A percentile compares a stretch with the other conserved stretches of the same genome.
These are phyloP conservation scores for Helleia helle DNA, from an alignment of 2,888 invertebrate genomes.

Conservation along the genomic window DNA sequence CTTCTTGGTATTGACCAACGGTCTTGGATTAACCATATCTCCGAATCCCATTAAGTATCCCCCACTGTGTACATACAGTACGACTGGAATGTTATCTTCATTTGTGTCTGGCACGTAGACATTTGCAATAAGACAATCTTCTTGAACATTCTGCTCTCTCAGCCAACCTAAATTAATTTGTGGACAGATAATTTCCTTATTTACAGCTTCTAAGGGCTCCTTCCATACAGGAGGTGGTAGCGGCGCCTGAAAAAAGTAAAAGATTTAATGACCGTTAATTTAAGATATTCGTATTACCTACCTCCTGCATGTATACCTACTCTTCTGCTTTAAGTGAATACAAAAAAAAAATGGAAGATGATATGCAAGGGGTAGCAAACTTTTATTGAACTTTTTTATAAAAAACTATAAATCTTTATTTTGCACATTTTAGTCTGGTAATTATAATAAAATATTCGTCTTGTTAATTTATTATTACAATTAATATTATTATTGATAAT, in stretches of 20 bases:
- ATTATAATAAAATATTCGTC: too few species aligned
- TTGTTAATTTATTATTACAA: too few species aligned
- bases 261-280: background rate
- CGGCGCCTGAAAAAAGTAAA: constrained; percentile 28
- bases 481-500: too few species aligned
- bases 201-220: constrained; percentile 26
- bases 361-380: too few species aligned
- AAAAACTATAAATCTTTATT: too few species aligned
- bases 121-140: constrained; percentile 27
- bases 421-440: too few species aligned
- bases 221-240: constrained; percentile 30
- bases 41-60: constrained; percentile 42
- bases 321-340: too few species aligned
- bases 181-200: constrained; percentile 28
- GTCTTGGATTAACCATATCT: constrained; percentile 23
- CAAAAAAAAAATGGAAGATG: too few species aligned
- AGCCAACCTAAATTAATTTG: constrained; percentile 16
- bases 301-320: too few species aligned
- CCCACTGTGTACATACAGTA: constrained; percentile 55
- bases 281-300: too few species aligned
- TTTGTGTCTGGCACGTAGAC: constrained; percentile 25
- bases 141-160: constrained; percentile 5
- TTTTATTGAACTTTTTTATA: too few species aligned
- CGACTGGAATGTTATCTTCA: constrained; percentile 33
- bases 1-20: constrained; percentile 26